phyloP scores from a whole-genome alignment of 2,888 invertebrate species.

The Alentia gelatinosa region DNA sequence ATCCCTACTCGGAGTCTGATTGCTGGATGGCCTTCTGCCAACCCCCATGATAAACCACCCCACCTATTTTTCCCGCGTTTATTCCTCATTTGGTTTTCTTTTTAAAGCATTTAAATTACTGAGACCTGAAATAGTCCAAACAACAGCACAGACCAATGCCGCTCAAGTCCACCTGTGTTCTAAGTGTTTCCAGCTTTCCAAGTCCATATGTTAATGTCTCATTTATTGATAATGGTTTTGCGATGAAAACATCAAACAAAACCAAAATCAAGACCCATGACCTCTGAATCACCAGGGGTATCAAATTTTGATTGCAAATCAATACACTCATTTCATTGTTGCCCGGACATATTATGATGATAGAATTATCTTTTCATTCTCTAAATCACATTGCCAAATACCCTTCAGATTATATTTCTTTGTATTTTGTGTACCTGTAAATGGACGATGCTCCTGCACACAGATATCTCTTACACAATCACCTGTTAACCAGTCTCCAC shows the following conservation, averaged over 20 bases:
- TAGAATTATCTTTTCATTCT: too few relatives aligned
- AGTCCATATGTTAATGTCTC: not conserved
- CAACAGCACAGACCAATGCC: not conserved
- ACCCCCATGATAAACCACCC: not conserved
- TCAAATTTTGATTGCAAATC: not conserved
- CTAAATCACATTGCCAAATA: too few relatives aligned
- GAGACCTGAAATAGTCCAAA: not conserved
- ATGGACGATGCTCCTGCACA: too few relatives aligned
- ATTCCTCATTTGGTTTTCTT: not conserved
- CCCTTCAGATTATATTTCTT: too few relatives aligned
- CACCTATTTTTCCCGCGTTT: not conserved
- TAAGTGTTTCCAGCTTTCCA: not conserved
- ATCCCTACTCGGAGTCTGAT: not conserved
- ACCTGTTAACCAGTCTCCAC: too few relatives aligned
- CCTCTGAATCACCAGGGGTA: not conserved
- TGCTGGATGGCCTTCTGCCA: not conserved
- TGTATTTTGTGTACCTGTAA: too few relatives aligned
- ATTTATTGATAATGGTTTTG: not conserved
- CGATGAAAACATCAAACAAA: not conserved
- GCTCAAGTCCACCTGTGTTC: not conserved
- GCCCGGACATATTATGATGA: too few relatives aligned
- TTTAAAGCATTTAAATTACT: not conserved
- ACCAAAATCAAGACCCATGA: not conserved
- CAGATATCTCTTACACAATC: too few relatives aligned
- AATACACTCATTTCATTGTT: too few relatives aligned